A percentile compares a stretch with the other conserved stretches of the same genome.
Conservation (phyloP, 1,140 invertebrate species). For the Saccostrea echinata region DNA sequence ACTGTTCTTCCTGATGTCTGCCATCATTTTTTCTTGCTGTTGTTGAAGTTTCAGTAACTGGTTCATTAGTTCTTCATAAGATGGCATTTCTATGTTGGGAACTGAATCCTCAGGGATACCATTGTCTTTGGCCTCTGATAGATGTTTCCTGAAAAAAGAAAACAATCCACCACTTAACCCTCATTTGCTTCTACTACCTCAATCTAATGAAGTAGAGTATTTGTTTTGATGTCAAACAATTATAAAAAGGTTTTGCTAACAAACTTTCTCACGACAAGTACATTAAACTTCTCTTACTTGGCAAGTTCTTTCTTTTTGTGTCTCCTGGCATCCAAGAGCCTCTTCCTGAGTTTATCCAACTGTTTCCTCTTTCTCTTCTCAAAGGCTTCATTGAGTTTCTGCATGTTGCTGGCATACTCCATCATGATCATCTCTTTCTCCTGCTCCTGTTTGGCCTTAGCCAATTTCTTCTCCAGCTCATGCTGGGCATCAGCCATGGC, state of each 20-base stretch:
- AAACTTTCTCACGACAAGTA: neutral
- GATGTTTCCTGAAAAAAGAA: conserved; percentile 60
- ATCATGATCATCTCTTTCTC: conserved; percentile 74
- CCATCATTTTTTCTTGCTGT: conserved; percentile 68
- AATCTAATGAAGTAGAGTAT: neutral
- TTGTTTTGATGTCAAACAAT: neutral
- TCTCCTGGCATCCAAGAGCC: conserved; percentile 71
- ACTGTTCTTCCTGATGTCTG: conserved; percentile 67
- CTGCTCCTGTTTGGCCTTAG: conserved; percentile 67
- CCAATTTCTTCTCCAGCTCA: conserved; percentile 69
- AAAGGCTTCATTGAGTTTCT: conserved; percentile 72
- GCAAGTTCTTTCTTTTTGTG: conserved; percentile 74
- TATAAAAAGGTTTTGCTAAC: neutral
- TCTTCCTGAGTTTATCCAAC: conserved; percentile 66
- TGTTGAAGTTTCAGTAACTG: conserved; percentile 68
- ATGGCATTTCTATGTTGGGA: conserved; percentile 67
- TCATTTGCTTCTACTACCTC: neutral
- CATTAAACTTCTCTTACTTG: conserved; percentile 22
- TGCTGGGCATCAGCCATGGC: conserved; percentile 64
- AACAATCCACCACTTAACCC: neutral
- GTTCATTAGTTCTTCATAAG: conserved; percentile 72
- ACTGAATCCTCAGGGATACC: conserved; percentile 70
- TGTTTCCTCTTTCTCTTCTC: conserved; percentile 76
- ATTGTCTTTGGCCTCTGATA: conserved; percentile 69
- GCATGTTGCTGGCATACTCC: conserved; percentile 73